Evolutionary conservation across 1,140 invertebrate genomes (phyloP), one percentile per base, ranked within the genome.

Genomic region (Geopemphigus sp.): DNA sequence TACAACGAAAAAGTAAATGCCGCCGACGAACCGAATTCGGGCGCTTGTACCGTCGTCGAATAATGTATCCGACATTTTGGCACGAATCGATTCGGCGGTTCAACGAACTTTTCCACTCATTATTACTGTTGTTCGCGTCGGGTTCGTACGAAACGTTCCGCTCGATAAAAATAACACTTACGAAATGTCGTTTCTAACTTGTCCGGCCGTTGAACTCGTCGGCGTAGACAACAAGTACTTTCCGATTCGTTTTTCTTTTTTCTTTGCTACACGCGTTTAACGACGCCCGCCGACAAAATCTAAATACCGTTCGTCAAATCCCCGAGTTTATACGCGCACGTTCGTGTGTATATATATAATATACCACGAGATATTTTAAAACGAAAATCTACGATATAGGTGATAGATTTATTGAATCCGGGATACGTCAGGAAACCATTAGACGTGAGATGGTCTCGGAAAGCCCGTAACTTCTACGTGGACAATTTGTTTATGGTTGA

Each of bases 401-500:
- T 97, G 63, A 94, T 97, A 85, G 96, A 98, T 88, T 88, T 98
- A 61, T 87, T 98, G 54, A 98, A 97, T 87, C 93, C 94, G 0
- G 93, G 93, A n/a, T 90, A 88, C 81, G 87, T 89, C 1, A 88
- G 92, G 63, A 94, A 95, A 84, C 90, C 96, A 1, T 86, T 97
- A 64, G 90, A 93, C 70, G 94, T 97, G 3, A 86, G 96, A 66
- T 98, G 96, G 95, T 94, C 94, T 22, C 96, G 96, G 85, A 95
- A 96, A 84, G 90, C 89, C 12, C 88, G 94, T 64, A 94, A 95
- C 5, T 98, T 98, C 85, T 97, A 97, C 84, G 95, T 98, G 12
- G 96, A 98, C 85, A 98, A 98, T 86, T 88, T 97, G 0, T 98
- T 97, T 85, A 94, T 92, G 1, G 94, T 97, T 0, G 94, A 97